These are phyloP conservation scores for Apamea crenata DNA, from an alignment of 2,888 invertebrate species.

Conservation along the genomic window DNA sequence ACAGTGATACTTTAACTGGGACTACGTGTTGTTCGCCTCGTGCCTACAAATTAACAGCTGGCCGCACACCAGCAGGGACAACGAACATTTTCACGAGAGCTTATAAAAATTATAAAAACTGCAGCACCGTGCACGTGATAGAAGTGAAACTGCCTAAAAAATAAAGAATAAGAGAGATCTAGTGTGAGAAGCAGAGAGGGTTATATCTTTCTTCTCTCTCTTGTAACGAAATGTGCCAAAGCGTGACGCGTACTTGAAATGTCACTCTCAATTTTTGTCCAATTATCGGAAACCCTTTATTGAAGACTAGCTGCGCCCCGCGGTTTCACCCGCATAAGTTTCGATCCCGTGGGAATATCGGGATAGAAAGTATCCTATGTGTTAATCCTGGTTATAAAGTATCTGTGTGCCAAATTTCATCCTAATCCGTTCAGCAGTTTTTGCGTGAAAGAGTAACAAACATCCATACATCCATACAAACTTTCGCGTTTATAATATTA, in stretches of 20 bases:
- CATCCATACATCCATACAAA: no score
- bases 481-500: no score
- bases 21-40: slow-evolving; percentile 28
- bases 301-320: no score
- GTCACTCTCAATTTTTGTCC: neutral
- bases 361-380: no score
- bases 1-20: neutral
- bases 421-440: no score
- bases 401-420: no score
- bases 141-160: no score
- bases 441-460: no score
- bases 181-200: neutral
- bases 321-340: no score
- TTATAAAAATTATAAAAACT: neutral
- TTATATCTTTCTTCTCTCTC: neutral
- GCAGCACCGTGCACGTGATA: neutral
- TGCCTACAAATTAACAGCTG: slow-evolving; percentile 22
- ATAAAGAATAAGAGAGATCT: neutral
- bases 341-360: no score
- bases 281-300: no score
- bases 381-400: no score
- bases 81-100: neutral
- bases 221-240: neutral
- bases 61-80: neutral
- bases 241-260: neutral